Base-by-base conservation (phyloP, 2,888 invertebrate genomes). In the Marasmarcha lunaedactyla region DNA sequence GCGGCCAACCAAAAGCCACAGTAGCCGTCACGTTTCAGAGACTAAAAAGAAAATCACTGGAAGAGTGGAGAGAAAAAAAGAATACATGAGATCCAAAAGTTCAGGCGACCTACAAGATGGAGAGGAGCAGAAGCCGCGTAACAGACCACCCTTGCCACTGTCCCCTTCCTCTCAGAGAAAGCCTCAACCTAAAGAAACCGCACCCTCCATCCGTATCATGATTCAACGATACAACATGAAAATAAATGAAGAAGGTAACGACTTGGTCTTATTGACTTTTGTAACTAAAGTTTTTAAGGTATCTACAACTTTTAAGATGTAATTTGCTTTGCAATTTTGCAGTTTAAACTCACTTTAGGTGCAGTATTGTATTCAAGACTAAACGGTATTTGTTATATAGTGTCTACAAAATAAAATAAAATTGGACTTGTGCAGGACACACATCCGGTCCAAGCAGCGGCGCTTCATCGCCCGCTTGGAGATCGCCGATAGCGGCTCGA, bases 181-280 rank as follows among this genome's bases (percentile, higher is more conserved):
- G 44, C 76, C 76, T 9, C 71, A 81, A 12, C 56, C 76, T 1
- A 89, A 89, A 53, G 89, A 89, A 55, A 87, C 89, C 12, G 88
- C 90, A 1, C 90, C 90, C 0, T 89, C 89, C 34, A 90, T 91
- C 33, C 71, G 87, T 35, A 84, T 89, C 40, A 91, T 90, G 89
- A 87, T 90, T 53, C 89, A 88, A 35, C 85, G 87, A 48, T 90
- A 90, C 52, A 88, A 89, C 56, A 87, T 88, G 62, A 87, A 87
- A 55, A 72, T 88, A 39, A 83, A 83, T 44, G 86, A 87, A 63
- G 86, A 87, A 67, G 85, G 85, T 65, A 64, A 10, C 15, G 11
- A 5, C 4, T n/a, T n/a, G n/a, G n/a, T n/a, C n/a, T n/a, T n/a
- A n/a, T n/a, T n/a, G n/a, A 10, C 13, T 39, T 36, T 36, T 15